Evolutionary conservation across 2,888 invertebrate species (phyloP).

Genomic region (Gandaritis pyraliata): DNA sequence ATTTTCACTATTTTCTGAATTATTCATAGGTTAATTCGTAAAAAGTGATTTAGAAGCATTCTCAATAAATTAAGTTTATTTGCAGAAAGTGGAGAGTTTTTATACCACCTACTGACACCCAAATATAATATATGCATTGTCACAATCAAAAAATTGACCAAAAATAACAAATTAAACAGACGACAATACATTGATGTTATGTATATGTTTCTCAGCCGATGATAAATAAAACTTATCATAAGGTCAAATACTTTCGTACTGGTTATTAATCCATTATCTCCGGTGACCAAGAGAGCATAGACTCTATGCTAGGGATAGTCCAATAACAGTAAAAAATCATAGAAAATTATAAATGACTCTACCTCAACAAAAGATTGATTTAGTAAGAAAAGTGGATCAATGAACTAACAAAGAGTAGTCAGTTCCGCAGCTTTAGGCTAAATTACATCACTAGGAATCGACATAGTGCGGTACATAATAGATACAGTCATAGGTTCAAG

Average conservation of each 20-base stretch:
- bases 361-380: neutral
- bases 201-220: neutral
- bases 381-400: neutral
- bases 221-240: neutral
- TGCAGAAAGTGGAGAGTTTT: neutral
- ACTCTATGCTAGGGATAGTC: too few species aligned
- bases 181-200: too few species aligned
- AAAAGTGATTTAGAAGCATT: slow-evolving; percentile 28
- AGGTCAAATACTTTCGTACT: neutral
- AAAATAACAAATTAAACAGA: too few species aligned
- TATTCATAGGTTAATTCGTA: slow-evolving; percentile 32
- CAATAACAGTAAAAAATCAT: neutral
- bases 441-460: slow-evolving; percentile 17
- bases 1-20: slow-evolving; percentile 36
- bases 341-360: neutral
- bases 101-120: too few species aligned
- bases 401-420: slow-evolving; percentile 2
- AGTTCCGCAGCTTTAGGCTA: slow-evolving; percentile 7
- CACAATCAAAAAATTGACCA: too few species aligned
- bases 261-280: neutral
- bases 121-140: too few species aligned
- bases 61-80: neutral
- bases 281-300: neutral
- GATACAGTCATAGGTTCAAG: slow-evolving; percentile 17
- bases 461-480: slow-evolving; percentile 14